Evolutionary conservation across 1,140 invertebrate species (phyloP), one percentile per base, ranked within the genome.

Genomic region (Lasioglossum albipes): DNA sequence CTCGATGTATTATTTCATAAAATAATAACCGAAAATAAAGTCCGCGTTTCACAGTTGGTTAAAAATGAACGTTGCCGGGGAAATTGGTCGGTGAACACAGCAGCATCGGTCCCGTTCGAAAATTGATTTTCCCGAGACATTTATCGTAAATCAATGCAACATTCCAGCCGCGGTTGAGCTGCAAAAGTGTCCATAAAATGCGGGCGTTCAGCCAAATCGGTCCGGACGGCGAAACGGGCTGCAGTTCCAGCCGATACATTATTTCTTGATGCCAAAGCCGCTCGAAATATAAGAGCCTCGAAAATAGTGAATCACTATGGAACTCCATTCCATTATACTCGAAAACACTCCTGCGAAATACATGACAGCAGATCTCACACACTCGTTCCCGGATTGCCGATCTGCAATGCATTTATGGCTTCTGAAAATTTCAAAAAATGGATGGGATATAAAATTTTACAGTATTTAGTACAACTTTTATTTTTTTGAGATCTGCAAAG

Each of bases 101-200:
- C 16, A 20, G 57, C 16, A 13, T n/a, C 27, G 54, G 20, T 27
- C 7, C 18, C 41, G 22, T n/a, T 41, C 20, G n/a, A 20, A 81
- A 81, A 81, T 81, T 81, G 67, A 81, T 81, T 71, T 77, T 64
- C 22, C 54, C 41, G 16, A 49, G 67, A 77, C 79, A 20, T 81
- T 81, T 77, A 81, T 81, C 74, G 65, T 70, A 66, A 81, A 77
- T 76, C 74, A 77, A 81, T 65, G 78, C 72, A 77, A 27, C 45
- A 22, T 64, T 49, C 61, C 27, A 22, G 61, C 62, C 77, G 70
- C 62, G 36, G 70, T 9, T 27, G n/a, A 45, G 57, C 73, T 64
- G 64, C 75, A 31, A 67, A 82, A 82, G 64, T 80, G 71, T 83
- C 52, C 59, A 75, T 83, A 80, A 80, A 83, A 83, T 74, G 70